These are phyloP conservation scores for Diplodus sargus DNA, from an alignment of 2,797 vertebrate genomes.

Conservation along the genomic window DNA sequence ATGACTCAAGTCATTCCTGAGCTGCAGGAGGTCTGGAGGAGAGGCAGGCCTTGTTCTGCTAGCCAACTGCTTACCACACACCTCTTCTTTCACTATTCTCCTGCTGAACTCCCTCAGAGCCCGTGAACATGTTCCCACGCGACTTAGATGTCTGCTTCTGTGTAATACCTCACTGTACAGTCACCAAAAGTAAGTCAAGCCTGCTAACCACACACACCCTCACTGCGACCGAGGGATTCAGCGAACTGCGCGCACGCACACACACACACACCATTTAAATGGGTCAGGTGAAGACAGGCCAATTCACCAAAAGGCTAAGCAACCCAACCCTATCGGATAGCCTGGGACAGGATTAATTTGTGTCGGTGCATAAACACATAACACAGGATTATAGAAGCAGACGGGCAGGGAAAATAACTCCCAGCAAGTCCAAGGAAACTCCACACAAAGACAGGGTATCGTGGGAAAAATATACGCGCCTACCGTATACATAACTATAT, in stretches of 20 bases:
- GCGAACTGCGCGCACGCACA: conserved; percentile 25
- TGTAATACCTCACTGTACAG: conserved; percentile 36
- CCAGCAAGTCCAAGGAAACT: conserved; percentile 4
- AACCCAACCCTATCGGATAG: conserved; percentile 35
- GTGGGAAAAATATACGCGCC: conserved; percentile 5
- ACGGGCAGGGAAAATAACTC: conserved; percentile 16
- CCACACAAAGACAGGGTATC: conserved; percentile 14
- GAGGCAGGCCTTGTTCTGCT: conserved; percentile 50
- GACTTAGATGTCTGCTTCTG: conserved; percentile 64
- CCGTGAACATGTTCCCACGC: conserved; percentile 71
- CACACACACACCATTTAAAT: conserved; percentile 28
- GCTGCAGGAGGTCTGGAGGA: conserved; percentile 50
- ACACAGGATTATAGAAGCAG: conserved; percentile 6
- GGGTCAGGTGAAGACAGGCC: conserved; percentile 46
- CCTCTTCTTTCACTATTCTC: conserved; percentile 51
- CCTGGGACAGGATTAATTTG: conserved; percentile 35
- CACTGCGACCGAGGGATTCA: conserved; percentile 28
- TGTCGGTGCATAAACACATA: conserved; percentile 39
- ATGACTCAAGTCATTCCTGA: conserved; percentile 56
- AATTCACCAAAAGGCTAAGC: conserved; percentile 29
- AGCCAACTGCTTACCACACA: conserved; percentile 52
- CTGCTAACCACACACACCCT: conserved; percentile 32
- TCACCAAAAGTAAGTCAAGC: conserved; percentile 39
- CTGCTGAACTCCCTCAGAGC: conserved; percentile 31
- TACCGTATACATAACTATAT: background rate